Conservation (phyloP, 2,113 vertebrate genomes). For the Leptosomus discolor region DNA sequence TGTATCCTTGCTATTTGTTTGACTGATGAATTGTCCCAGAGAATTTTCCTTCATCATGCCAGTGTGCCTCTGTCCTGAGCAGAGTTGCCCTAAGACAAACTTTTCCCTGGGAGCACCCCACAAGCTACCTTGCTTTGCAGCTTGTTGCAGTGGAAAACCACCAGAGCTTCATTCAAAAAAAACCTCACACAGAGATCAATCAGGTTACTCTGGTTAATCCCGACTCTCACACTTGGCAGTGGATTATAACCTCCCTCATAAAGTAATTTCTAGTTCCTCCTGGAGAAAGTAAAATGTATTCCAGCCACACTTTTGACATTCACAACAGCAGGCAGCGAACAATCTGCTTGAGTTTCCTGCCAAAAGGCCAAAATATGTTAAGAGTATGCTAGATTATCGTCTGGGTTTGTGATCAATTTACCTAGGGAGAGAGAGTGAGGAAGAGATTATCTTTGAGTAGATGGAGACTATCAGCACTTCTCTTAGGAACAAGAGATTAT, state of each 20-base stretch:
- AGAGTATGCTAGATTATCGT: background rate
- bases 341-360: background rate
- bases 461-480: background rate
- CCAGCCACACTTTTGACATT: background rate
- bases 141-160: conserved; percentile 7
- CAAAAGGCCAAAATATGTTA: background rate
- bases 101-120: background rate
- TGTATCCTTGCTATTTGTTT: background rate
- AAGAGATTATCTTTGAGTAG: background rate
- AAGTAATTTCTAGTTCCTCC: conserved; percentile 7
- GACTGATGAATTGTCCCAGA: background rate
- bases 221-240: conserved; percentile 22
- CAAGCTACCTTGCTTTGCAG: background rate
- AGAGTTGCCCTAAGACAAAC: background rate
- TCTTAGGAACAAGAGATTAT: background rate
- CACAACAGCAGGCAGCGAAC: background rate
- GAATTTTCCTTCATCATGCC: background rate
- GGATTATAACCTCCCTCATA: background rate
- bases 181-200: conserved; percentile 57
- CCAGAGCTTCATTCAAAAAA: background rate
- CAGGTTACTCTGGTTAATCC: conserved; percentile 41
- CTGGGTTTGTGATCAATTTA: background rate
- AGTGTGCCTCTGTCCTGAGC: background rate
- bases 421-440: background rate
- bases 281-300: background rate